Evolutionary conservation across 2,888 invertebrate genomes (phyloP), one percentile per base, ranked within the genome.

Genomic region (Sarcophaga caerulescens): DNA sequence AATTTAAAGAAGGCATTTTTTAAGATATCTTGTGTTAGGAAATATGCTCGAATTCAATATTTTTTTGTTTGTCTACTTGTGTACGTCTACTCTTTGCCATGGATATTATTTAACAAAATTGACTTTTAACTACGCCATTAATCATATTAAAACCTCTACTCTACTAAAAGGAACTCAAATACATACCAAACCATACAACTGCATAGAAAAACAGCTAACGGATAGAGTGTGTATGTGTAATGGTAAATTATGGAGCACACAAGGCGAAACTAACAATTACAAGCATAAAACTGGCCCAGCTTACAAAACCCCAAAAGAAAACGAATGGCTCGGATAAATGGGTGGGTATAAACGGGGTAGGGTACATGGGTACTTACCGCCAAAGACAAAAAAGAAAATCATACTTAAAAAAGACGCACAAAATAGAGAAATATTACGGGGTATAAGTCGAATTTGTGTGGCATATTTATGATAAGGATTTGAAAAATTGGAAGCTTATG

Each of bases 91-190:
- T 66, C 57, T 80, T 47, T 70, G 14, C 66, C 57, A 59, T 73
- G 68, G 68, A 78, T 81, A 71, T 81, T 78, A 80, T 83, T 83
- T 83, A 80, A 75, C 84, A 84, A 84, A 86, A 86, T 86, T 83
- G 85, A 86, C 85, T 86, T 86, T 86, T 83, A 86, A 83, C 83
- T 77, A 81, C 47, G 83, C 83, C 78, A 77, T 86, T 86, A 86
- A 86, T 84, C 81, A 86, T 84, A 86, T 86, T 84, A 84, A 86
- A 84, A 84, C 74, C 78, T 68, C 78, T n/a, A n/a, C n/a, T 68
- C 80, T 75, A 70, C 65, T 65, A 70, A 47, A 77, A 81, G 45
- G 12, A 70, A 82, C 47, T 68, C 14, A 60, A 35, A 65, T 35
- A 21, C 73, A 45, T 10, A 59, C 25, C 17, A n/a, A 6, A 68